Evolutionary conservation across 2,888 invertebrate species (phyloP), one percentile per base, ranked within the genome.

Genomic region (Dione juno): DNA sequence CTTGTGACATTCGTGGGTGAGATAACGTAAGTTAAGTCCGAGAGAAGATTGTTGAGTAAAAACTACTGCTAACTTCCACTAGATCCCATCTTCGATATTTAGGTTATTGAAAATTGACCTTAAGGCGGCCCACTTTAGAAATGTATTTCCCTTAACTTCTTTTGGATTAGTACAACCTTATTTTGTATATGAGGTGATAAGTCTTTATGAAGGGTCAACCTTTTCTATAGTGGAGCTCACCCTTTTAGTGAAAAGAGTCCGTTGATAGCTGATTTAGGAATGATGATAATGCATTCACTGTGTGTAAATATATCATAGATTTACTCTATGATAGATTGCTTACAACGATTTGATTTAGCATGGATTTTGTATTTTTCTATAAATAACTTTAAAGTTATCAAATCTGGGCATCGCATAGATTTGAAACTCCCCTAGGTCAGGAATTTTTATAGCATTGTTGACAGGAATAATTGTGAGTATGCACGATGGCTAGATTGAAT

Each of bases 171-270:
- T 87, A 87, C 81, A 89, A 89, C 92, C 90, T 92, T 93, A 92
- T 92, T 93, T 92, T 93, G 93, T 93, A 92, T 92, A 92, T 91
- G 92, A 92, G 89, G 93, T 92, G 93, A 93, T 93, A 93, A 92
- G 93, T 93, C 93, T 92, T 92, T 93, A 93, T 92, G 93, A 93
- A 90, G 93, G 93, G 93, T 93, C 93, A 93, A 92, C 93, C 93
- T 92, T 93, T 93, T 92, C 92, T 91, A 91, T 92, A 87, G 91
- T 88, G 87, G 83, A 84, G 86, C 85, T 91, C 89, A 92, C 93
- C 93, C 93, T 93, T 93, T 93, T 91, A 93, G 93, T 93, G 93
- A 93, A 93, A 93, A 92, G 93, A 92, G 92, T 90, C 85, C 86
- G 92, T 91, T 93, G 93, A 93, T 92, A 91, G 93, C 92, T 93